Conservation (phyloP, 2,797 vertebrate genomes). For the Petrocephalus schoutedeni region DNA sequence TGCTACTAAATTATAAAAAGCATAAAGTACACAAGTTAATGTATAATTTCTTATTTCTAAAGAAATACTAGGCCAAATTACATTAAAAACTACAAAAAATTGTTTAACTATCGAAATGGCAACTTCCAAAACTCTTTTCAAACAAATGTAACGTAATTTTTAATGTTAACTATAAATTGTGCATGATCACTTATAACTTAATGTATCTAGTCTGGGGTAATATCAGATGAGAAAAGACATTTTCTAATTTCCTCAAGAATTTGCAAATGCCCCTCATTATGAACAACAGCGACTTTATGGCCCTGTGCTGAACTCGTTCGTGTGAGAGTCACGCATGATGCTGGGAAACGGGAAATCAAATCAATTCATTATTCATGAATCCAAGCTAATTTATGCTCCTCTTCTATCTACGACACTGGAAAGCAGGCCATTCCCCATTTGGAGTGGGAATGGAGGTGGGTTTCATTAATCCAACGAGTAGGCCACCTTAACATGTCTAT, state of each 20-base stretch:
- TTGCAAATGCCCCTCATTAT: not conserved
- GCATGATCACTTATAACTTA: constrained; percentile 41
- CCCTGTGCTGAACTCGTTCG: not conserved
- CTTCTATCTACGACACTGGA: not conserved
- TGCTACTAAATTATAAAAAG: not conserved
- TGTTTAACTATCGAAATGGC: not conserved
- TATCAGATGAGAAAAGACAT: not conserved
- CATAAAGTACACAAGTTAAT: not conserved
- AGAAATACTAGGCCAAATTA: not conserved
- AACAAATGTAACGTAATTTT: constrained; percentile 36
- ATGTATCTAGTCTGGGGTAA: constrained; percentile 33
- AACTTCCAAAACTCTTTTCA: constrained; percentile 12
- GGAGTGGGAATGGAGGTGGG: not conserved
- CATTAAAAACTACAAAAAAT: not conserved
- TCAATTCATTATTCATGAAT: not conserved
- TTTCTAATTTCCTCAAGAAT: not conserved
- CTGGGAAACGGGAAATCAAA: not conserved
- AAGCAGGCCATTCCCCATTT: not conserved
- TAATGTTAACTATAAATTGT: constrained; percentile 38
- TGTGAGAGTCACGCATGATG: not conserved
- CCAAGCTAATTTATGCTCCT: not conserved
- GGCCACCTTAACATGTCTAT: not conserved
- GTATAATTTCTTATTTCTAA: not conserved
- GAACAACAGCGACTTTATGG: not conserved
- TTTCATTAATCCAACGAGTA: not conserved